Evolutionary conservation across 2,888 invertebrate genomes (phyloP).

Genomic region (Macaria notata): DNA sequence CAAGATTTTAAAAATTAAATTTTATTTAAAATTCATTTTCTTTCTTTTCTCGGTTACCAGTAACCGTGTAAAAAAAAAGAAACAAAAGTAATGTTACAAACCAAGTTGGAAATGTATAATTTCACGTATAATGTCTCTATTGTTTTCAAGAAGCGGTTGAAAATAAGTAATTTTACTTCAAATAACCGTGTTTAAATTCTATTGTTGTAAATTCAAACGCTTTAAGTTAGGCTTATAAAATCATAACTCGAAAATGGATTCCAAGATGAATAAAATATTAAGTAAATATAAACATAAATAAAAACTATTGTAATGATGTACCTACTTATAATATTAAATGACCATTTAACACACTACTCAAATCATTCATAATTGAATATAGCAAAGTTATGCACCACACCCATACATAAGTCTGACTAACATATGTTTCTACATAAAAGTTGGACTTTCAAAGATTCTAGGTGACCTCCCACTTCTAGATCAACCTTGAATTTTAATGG

Average conservation of each 20-base stretch:
- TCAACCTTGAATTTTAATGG: slow-evolving; percentile 27
- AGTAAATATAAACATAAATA: too few species aligned
- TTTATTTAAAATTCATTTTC: slow-evolving; percentile 9
- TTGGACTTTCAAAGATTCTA: too few species aligned
- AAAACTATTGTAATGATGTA: not conserved
- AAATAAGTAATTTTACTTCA: slow-evolving; percentile 21
- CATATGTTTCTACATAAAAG: too few species aligned
- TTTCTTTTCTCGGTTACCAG: slow-evolving; percentile 18
- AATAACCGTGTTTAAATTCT: slow-evolving; percentile 8
- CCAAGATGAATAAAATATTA: too few species aligned
- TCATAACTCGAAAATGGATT: too few species aligned
- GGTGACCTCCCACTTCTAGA: slow-evolving; percentile 1
- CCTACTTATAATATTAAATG: too few species aligned
- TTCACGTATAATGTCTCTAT: slow-evolving; percentile 28
- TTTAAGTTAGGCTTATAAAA: not conserved
- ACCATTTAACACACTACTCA: too few species aligned
- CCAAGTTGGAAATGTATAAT: slow-evolving; percentile 19
- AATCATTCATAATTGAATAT: too few species aligned
- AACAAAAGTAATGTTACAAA: slow-evolving; percentile 18
- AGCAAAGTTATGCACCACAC: too few species aligned
- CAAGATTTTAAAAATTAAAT: not conserved
- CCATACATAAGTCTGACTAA: too few species aligned
- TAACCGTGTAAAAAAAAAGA: slow-evolving; percentile 28
- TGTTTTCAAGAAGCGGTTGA: slow-evolving; percentile 25
- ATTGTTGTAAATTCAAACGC: too few species aligned